Conservation (phyloP, 2,797 vertebrate genomes). For the Enteromius fasciolatus region DNA sequence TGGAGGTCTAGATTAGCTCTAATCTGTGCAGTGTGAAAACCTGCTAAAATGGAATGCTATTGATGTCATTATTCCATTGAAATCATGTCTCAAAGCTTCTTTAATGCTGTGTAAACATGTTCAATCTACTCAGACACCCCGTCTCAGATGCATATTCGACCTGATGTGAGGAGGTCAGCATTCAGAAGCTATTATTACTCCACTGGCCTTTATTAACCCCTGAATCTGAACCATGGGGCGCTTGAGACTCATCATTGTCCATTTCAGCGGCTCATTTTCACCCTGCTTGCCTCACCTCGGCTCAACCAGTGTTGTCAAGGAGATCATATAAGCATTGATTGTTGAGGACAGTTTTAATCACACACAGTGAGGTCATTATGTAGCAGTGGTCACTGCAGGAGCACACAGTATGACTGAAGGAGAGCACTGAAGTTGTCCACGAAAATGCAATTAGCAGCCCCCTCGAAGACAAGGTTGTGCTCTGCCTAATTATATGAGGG, state of each 20-base stretch:
- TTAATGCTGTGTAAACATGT: slow-evolving; percentile 26
- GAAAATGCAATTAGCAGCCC: slow-evolving; percentile 31
- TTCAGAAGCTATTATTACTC: slow-evolving; percentile 48
- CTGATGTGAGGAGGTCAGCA: slow-evolving; percentile 36
- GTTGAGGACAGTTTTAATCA: slow-evolving; percentile 55
- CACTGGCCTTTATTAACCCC: slow-evolving; percentile 47
- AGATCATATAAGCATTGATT: slow-evolving; percentile 54
- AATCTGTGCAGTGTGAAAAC: slow-evolving; percentile 40
- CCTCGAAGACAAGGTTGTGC: slow-evolving; percentile 10
- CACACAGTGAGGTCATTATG: slow-evolving; percentile 42
- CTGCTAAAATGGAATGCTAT: slow-evolving; percentile 31
- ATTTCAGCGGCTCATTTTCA: slow-evolving; percentile 39
- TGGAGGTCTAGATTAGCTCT: slow-evolving; percentile 44
- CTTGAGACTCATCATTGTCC: slow-evolving; percentile 37
- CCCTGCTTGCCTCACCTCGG: slow-evolving; percentile 26
- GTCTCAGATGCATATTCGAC: slow-evolving; percentile 38
- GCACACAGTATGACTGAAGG: slow-evolving; percentile 1
- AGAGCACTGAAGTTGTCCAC: neutral
- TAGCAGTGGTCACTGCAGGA: slow-evolving; percentile 18
- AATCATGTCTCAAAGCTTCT: slow-evolving; percentile 29
- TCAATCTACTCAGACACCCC: slow-evolving; percentile 24
- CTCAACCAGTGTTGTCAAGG: slow-evolving; percentile 41
- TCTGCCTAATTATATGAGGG: slow-evolving; percentile 5
- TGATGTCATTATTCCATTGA: slow-evolving; percentile 52
- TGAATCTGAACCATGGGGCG: slow-evolving; percentile 21